Base-by-base conservation (phyloP, 2,888 invertebrate species). In the Oxytorus armatus region DNA sequence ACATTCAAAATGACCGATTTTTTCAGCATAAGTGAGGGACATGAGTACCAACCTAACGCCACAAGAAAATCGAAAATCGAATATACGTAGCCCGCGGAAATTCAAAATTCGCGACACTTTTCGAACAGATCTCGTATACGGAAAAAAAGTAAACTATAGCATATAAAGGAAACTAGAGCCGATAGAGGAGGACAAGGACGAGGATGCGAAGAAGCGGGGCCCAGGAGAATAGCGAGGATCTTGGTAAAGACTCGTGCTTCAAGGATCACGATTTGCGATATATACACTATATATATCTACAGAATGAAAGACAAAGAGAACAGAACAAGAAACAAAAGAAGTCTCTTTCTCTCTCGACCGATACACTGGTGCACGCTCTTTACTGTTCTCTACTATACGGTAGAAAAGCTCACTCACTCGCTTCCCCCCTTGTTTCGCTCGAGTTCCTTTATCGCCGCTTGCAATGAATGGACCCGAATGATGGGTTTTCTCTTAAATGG, bases 401-500 rank as follows among this genome's bases (percentile, higher is more conserved):
- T 57, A 7, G 23, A 59, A 53, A 77, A 69, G 51, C 59, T 70
- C 49, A 39, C 77, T 55, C 63, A 55, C 53, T 65, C 57, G 57
- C 18, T 57, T 77, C 81, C 81, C 86, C 79, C 82, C 83, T 87
- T 84, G 86, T 88, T 86, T 86, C 82, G 83, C 78, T 72, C 84
- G 77, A 81, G 81, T 83, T 78, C 86, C 85, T 88, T 87, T 87
- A 89, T 88, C 83, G 83, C 69, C 59, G 84, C 69, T 68, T 77
- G 36, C 82, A 80, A 80, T 81, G 85, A 84, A 85, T 83, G 79
- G 77, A 70, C 69, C n/a, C 81, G 77, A 84, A 86, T 86, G 84
- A 88, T 85, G 88, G 86, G 86, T 85, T 85, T 84, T 84, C 81
- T 84, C 85, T 86, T 84, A 88, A 87, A 88, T 88, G n/a, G n/a